These are phyloP conservation scores for Cepaea hortensis DNA, from an alignment of 2,888 invertebrate species.

Conservation along the genomic window DNA sequence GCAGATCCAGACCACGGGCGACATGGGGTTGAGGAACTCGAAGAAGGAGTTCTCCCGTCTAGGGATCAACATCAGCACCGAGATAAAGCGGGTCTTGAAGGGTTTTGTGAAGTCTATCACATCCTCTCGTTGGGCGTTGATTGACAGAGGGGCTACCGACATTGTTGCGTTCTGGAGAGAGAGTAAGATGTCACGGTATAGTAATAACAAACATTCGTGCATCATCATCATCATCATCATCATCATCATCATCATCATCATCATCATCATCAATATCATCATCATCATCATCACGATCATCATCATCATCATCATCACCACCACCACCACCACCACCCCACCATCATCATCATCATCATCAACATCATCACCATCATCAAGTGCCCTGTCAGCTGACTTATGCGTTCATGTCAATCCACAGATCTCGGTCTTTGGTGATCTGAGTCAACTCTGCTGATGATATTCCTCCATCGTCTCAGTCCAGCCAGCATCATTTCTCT, in stretches of 20 bases:
- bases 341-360: no score
- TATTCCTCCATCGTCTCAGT: neutral
- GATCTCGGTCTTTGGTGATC: no score
- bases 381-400: no score
- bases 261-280: no score
- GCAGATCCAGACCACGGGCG: slow-evolving; percentile 72
- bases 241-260: neutral
- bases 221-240: neutral
- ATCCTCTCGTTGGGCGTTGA: slow-evolving; percentile 71
- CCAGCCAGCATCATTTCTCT: no score
- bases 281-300: no score
- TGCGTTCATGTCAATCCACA: no score
- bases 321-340: no score
- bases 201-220: neutral
- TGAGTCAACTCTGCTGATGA: no score
- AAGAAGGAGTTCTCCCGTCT: slow-evolving; percentile 69
- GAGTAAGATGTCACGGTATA: neutral
- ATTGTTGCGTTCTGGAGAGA: slow-evolving; percentile 71
- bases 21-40: slow-evolving; percentile 74
- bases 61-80: slow-evolving; percentile 71
- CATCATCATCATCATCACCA: no score
- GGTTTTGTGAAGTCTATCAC: slow-evolving; percentile 75
- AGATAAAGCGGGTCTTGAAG: slow-evolving; percentile 73
- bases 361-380: no score
- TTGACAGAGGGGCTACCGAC: slow-evolving; percentile 73